phyloP scores from a whole-genome alignment of 1,140 invertebrate genomes.

The Maniola jurtina region DNA sequence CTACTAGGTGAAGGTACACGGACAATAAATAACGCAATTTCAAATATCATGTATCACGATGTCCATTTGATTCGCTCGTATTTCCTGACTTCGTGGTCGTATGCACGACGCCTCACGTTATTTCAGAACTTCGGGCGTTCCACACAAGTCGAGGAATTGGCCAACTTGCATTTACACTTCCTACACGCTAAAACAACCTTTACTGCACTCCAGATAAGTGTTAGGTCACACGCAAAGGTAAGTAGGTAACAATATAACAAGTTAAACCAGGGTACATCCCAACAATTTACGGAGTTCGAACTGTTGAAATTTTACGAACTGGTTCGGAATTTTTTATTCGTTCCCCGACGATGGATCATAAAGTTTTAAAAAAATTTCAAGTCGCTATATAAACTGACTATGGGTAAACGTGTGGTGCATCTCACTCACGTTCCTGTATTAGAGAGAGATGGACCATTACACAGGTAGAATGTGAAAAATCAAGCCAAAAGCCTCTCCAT shows the following conservation, averaged over 20 bases:
- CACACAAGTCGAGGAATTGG: constrained; percentile 27
- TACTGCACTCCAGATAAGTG: not conserved
- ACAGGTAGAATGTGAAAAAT: too few relatives aligned
- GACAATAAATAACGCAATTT: too few relatives aligned
- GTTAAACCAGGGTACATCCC: constrained; percentile 32
- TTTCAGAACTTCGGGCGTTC: constrained; percentile 26
- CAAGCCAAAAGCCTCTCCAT: too few relatives aligned
- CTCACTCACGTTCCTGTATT: too few relatives aligned
- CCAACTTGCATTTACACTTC: constrained; percentile 5
- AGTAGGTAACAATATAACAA: constrained; percentile 34
- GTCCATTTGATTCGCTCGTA: not conserved
- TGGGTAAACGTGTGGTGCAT: too few relatives aligned
- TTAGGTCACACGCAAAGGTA: not conserved
- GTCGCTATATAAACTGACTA: too few relatives aligned
- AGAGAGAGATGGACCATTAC: too few relatives aligned
- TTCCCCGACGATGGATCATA: constrained; percentile 26
- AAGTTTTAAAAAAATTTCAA: constrained; percentile 25
- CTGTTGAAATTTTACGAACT: constrained; percentile 31
- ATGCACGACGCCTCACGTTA: not conserved
- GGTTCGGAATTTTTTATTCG: constrained; percentile 26
- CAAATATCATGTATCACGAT: too few relatives aligned
- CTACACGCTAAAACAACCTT: constrained; percentile 2
- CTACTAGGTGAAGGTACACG: too few relatives aligned
- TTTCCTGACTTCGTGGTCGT: not conserved
- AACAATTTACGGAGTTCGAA: constrained; percentile 41